Evolutionary conservation across 2,888 invertebrate genomes (phyloP), one percentile per base, ranked within the genome.

Genomic region (Rhingia rostrata): DNA sequence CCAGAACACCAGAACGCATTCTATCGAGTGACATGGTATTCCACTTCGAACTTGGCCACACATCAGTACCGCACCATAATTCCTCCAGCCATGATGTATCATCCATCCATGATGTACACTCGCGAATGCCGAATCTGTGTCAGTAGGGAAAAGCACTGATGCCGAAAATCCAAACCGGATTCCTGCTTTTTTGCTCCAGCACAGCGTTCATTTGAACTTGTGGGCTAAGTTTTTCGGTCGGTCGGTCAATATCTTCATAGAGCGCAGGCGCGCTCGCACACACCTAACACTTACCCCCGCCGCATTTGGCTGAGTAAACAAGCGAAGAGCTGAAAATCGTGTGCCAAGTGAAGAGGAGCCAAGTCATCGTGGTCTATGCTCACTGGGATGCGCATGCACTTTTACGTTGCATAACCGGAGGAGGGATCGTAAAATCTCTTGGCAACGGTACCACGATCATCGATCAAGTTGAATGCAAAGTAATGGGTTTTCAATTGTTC

Each of bases 141-240:
- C 84, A 84, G 80, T 80, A 80, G 83, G 73, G 56, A 69, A 64
- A 69, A 47, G 32, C 74, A 84, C 60, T 66, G 80, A 80, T 66
- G 84, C 80, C 74, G 66, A 84, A 84, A 84, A 75, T 84, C 69
- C 58, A 84, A 84, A 84, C 84, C 84, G 74, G 84, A 84, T 80
- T 80, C 63, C 74, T 37, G 9, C 30, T 12, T 39, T 22, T 14
- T 45, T 47, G 22, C 22, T 2, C 22, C 2, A 22, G 22, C 22
- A 22, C 47, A 54, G 49, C 56, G 47, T 84, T 56, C 64, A 41
- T 43, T 53, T 84, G 84, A 84, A 84, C 84, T 84, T 84, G 80
- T 60, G 73, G 51, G 56, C 53, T 74, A 45, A 73, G 60, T 47
- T 72, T 72, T 58, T 58, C 63, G 79, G 73, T 84, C 66, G 75